A percentile compares a stretch with the other conserved stretches of the same genome.
Conservation (phyloP, 1,140 invertebrate species). For the Bradysia coprophila region DNA sequence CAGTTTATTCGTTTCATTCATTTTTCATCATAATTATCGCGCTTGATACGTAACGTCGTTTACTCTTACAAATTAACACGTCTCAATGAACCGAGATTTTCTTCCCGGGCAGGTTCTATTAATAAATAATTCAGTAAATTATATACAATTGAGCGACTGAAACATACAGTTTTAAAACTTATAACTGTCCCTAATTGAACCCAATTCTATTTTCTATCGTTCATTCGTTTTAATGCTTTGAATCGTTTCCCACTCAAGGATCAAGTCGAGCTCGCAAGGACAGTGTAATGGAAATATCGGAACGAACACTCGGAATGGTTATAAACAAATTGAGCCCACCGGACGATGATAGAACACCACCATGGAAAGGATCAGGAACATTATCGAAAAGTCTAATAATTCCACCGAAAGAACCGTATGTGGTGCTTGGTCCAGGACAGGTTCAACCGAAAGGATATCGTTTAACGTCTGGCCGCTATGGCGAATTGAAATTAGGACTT, state of each 20-base stretch:
- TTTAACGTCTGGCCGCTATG: slow-evolving; percentile 41
- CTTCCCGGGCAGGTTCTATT: not conserved
- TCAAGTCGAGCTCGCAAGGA: slow-evolving; percentile 2
- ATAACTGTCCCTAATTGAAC: not conserved
- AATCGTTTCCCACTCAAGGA: not conserved
- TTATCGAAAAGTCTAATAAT: not conserved
- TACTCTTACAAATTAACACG: not conserved
- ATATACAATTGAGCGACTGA: too few relatives aligned
- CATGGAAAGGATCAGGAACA: not conserved
- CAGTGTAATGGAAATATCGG: slow-evolving; percentile 4
- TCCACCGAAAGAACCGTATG: slow-evolving; percentile 14
- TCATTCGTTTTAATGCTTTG: not conserved
- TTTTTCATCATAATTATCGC: too few relatives aligned
- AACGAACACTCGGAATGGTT: slow-evolving; percentile 5
- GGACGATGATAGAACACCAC: not conserved
- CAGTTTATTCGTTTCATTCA: too few relatives aligned
- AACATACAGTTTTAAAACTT: not conserved
- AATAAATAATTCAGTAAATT: too few relatives aligned
- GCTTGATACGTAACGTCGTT: too few relatives aligned
- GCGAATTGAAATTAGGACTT: slow-evolving; percentile 73
- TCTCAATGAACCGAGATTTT: not conserved
- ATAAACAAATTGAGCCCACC: slow-evolving; percentile 12
- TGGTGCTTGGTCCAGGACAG: slow-evolving; percentile 54
- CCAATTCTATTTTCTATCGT: not conserved
- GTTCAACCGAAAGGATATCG: slow-evolving; percentile 52